Conservation (phyloP, 2,797 vertebrate genomes). For the Coendou prehensilis region DNA sequence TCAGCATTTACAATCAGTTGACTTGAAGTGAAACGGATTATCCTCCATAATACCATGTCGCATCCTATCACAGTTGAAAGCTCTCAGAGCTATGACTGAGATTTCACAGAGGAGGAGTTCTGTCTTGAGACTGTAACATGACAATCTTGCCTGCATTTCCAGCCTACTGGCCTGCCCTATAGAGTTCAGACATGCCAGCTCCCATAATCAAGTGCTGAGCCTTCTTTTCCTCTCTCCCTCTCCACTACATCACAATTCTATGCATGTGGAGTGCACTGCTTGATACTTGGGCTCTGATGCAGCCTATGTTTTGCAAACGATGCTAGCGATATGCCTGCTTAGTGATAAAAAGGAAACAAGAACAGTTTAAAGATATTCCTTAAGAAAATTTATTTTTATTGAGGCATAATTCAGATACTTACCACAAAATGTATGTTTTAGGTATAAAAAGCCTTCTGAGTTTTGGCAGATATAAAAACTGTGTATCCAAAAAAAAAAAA, state of each 20-base stretch:
- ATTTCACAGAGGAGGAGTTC: not conserved
- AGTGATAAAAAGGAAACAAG: not conserved
- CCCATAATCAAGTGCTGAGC: not conserved
- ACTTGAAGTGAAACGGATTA: not conserved
- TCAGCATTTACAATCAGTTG: not conserved
- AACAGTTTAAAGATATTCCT: not conserved
- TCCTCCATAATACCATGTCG: not conserved
- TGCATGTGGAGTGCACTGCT: not conserved
- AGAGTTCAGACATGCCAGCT: not conserved
- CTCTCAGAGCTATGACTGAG: not conserved
- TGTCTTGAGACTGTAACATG: not conserved
- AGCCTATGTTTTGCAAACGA: not conserved
- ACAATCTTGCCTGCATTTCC: not conserved
- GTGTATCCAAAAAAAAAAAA: too few relatives aligned
- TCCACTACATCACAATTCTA: not conserved
- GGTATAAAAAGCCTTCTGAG: not conserved
- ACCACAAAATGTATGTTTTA: not conserved
- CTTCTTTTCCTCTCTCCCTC: not conserved
- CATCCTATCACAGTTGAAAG: not conserved
- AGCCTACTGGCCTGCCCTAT: not conserved
- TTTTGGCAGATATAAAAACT: conserved; percentile 13
- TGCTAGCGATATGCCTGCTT: not conserved
- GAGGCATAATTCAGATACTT: not conserved
- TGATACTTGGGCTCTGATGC: not conserved
- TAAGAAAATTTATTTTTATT: not conserved